Evolutionary conservation across 2,888 invertebrate genomes (phyloP).

Genomic region (Autographa gamma): DNA sequence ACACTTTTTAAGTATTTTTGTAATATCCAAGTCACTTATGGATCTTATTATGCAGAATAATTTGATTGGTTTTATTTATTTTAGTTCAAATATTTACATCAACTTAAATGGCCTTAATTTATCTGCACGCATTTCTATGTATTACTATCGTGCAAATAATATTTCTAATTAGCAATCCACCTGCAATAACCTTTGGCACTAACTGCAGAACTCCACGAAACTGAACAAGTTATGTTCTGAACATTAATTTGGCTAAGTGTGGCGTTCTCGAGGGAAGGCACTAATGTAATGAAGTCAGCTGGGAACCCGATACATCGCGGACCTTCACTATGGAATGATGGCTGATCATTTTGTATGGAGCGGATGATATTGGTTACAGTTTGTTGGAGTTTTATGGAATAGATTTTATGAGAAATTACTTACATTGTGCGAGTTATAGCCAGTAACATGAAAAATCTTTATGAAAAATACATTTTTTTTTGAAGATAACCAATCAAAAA

Average conservation of each 20-base stretch:
- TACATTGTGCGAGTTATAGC: no score
- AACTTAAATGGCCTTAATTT: neutral
- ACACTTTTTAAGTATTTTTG: no score
- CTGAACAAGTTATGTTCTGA: conserved; percentile 12
- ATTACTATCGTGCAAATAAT: neutral
- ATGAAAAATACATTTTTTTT: no score
- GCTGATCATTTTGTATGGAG: neutral
- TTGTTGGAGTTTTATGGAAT: neutral
- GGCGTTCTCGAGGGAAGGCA: conserved; percentile 14
- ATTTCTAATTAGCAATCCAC: conserved; percentile 1
- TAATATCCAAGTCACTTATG: no score
- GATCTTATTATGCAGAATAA: no score
- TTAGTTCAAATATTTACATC: neutral
- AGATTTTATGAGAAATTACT: no score
- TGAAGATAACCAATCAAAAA: no score
- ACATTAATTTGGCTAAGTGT: conserved; percentile 47
- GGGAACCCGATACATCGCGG: conserved; percentile 25
- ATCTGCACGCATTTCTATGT: neutral
- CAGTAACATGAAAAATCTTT: no score
- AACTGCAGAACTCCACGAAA: neutral
- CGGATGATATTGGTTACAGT: neutral
- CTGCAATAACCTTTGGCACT: neutral
- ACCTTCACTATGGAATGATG: neutral
- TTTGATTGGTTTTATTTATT: neutral
- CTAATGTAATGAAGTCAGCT: conserved; percentile 37